phyloP scores from a whole-genome alignment of 2,797 vertebrate species.

The Jordanella pulchra region DNA sequence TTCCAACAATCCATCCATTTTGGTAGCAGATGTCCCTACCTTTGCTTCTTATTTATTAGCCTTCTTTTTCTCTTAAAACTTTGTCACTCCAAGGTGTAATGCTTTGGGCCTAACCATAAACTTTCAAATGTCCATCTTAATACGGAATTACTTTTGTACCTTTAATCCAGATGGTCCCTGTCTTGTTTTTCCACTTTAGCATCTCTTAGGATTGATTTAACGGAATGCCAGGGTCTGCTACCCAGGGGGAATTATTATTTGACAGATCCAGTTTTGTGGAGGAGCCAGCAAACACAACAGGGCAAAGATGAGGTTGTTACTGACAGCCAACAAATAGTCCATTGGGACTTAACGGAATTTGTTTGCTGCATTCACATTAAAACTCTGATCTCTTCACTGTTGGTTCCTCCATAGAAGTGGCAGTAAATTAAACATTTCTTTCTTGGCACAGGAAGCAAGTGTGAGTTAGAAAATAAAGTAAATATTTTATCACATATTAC shows the following conservation, averaged over 20 bases:
- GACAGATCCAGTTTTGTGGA: slow-evolving; percentile 63
- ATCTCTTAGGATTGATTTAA: slow-evolving; percentile 66
- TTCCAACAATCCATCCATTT: slow-evolving; percentile 45
- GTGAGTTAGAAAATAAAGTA: slow-evolving; percentile 26
- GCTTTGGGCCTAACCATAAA: slow-evolving; percentile 29
- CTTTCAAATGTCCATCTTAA: slow-evolving; percentile 46
- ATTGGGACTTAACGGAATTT: slow-evolving; percentile 50
- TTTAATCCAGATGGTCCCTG: slow-evolving; percentile 38
- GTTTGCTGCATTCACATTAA: slow-evolving; percentile 62
- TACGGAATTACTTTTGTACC: slow-evolving; percentile 35
- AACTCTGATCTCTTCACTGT: slow-evolving; percentile 58
- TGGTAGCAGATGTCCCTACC: slow-evolving; percentile 18
- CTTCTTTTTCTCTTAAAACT: slow-evolving; percentile 27
- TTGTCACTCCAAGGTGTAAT: slow-evolving; percentile 33
- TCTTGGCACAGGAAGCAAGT: slow-evolving; percentile 33
- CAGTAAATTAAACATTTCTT: slow-evolving; percentile 51
- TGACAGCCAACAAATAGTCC: slow-evolving; percentile 75
- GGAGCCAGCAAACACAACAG: slow-evolving; percentile 64
- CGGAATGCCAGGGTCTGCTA: slow-evolving; percentile 69
- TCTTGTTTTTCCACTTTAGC: slow-evolving; percentile 46
- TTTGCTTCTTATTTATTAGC: slow-evolving; percentile 44
- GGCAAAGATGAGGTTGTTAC: slow-evolving; percentile 60
- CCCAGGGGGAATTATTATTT: slow-evolving; percentile 64
- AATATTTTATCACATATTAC: not conserved
- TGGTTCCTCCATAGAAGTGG: slow-evolving; percentile 45